Percentiles rank a stretch among this genome's conserved stretches.
phyloP scores from a whole-genome alignment of 2,113 vertebrate species.

The Cyrtonyx montezumae region DNA sequence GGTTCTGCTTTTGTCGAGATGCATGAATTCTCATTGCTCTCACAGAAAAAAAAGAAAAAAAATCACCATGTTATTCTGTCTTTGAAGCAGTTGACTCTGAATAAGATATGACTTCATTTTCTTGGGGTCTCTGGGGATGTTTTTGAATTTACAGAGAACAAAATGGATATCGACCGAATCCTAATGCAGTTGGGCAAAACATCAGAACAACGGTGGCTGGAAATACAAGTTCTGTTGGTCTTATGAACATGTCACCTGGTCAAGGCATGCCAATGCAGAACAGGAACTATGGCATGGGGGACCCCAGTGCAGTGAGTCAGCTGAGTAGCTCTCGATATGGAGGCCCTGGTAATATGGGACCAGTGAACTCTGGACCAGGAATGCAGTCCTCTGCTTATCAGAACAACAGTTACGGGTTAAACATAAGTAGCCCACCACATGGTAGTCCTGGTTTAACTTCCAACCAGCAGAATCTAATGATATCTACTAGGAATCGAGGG shows the following conservation, averaged over 20 bases:
- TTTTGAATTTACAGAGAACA: conserved; percentile 84
- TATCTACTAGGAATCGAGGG: conserved; percentile 90
- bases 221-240: conserved; percentile 78
- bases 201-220: conserved; percentile 83
- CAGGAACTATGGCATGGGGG: conserved; percentile 77
- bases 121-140: conserved; percentile 11
- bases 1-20: neutral
- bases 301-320: conserved; percentile 68
- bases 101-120: conserved; percentile 13
- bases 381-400: conserved; percentile 87
- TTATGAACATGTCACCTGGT: conserved; percentile 83
- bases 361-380: conserved; percentile 60
- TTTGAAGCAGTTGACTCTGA: neutral
- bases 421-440: conserved; percentile 90
- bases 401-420: conserved; percentile 84
- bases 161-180: conserved; percentile 88
- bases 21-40: neutral
- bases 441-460: conserved; percentile 87
- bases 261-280: conserved; percentile 80
- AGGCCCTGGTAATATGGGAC: conserved; percentile 59
- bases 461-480: conserved; percentile 88
- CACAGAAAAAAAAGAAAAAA: neutral
- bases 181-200: conserved; percentile 79
- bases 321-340: conserved; percentile 74
- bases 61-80: neutral